Base-by-base conservation (phyloP, 1,140 invertebrate species). In the Eupristina koningsbergeri region DNA sequence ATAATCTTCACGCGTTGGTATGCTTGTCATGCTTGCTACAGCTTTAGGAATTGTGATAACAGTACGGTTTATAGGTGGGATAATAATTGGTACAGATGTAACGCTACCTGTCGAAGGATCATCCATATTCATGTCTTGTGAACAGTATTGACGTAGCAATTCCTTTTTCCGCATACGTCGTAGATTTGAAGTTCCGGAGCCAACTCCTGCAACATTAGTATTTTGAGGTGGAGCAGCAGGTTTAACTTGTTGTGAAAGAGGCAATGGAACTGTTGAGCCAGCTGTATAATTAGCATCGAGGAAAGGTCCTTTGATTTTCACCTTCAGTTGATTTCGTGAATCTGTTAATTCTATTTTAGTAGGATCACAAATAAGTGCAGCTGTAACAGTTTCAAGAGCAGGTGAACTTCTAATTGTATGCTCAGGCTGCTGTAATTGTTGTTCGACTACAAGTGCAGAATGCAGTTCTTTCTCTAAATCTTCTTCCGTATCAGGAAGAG, bases 251-350 rank as follows among this genome's bases (percentile, higher is more conserved):
- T 94, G 94, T 0, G 88, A 88, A 13, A 92, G 80, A 34, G 93
- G 93, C 17, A 84, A 11, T 26, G 92, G 93, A 0, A 92, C 92
- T 3, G 94, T 91, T 3, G 94, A 91, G 0, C 94, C 93, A 0
- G 93, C 91, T 3, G 93, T 90, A 86, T 96, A 96, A 87, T 96
- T 96, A 0, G 96, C 95, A 87, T 96, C 95, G 74, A 96, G 90
- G 87, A 97, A 96, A 0, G 97, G 97, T 19, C 97, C 97, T 90
- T 98, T 98, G 84, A 98, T 98, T 91, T 98, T 98, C 0, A 98
- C 95, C 89, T 98, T 98, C 1, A 98, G 89, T 87, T 97, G 96
- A 91, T 97, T 97, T 29, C 96, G 92, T 0, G 96, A 95, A 89
- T 96, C 96, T 17, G 93, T 94, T 22, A 96, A 90, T 1, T 95